phyloP scores from a whole-genome alignment of 2,888 invertebrate genomes.

The Podotricha telesiphe region DNA sequence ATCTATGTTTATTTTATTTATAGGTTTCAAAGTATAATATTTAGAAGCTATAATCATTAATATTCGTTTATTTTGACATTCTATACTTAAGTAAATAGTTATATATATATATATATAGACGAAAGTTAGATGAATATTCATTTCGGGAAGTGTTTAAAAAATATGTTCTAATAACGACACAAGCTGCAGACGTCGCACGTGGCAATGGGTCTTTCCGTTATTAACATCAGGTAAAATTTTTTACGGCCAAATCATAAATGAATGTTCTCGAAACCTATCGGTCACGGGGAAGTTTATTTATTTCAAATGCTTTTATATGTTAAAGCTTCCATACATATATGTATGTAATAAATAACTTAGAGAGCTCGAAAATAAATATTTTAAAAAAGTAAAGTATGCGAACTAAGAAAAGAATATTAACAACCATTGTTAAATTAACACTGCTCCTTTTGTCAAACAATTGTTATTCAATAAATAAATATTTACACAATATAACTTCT shows the following conservation, averaged over 20 bases:
- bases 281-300: slow-evolving; percentile 53
- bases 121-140: not conserved
- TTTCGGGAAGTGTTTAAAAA: slow-evolving; percentile 39
- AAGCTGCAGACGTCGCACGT: slow-evolving; percentile 77
- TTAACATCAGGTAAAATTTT: slow-evolving; percentile 79
- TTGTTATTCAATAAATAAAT: no score
- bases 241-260: slow-evolving; percentile 66
- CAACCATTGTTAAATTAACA: no score
- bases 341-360: not conserved
- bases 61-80: not conserved
- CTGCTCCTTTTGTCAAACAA: no score
- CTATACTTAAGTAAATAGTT: not conserved
- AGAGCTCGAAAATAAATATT: not conserved
- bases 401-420: not conserved
- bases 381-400: not conserved
- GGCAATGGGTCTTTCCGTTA: slow-evolving; percentile 79
- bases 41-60: not conserved
- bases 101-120: not conserved
- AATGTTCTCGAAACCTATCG: slow-evolving; percentile 66
- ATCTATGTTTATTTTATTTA: not conserved
- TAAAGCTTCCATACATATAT: not conserved
- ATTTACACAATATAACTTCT: no score
- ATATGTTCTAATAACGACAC: slow-evolving; percentile 45
- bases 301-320: slow-evolving; percentile 4
- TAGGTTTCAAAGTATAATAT: no score